Evolutionary conservation across 2,888 invertebrate genomes (phyloP).

Genomic region (Pardosa pseudoannulata): DNA sequence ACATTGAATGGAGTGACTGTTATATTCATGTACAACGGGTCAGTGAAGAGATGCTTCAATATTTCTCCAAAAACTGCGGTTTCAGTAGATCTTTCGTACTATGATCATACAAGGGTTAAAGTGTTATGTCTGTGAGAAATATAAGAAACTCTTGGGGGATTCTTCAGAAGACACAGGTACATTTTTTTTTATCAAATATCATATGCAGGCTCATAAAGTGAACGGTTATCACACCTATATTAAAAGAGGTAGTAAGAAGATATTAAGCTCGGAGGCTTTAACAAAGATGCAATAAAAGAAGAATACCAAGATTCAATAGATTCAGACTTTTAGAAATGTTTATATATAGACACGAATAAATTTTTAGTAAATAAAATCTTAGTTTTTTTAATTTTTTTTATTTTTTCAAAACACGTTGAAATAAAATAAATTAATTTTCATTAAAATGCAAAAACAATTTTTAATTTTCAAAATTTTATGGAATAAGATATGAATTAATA

Average conservation of each 20-base stretch:
- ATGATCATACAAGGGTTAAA: neutral
- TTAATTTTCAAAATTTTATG: no score
- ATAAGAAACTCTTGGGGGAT: neutral
- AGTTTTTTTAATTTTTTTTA: no score
- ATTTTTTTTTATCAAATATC: neutral
- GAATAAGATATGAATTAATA: no score
- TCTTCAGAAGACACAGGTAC: neutral
- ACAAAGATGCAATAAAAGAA: neutral
- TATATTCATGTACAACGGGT: neutral
- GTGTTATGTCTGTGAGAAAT: neutral
- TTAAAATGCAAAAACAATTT: no score
- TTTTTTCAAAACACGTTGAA: no score
- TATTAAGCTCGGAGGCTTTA: conserved; percentile 13
- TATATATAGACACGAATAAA: no score
- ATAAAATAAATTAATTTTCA: no score
- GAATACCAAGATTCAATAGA: neutral
- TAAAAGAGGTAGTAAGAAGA: conserved; percentile 8
- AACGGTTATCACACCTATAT: neutral
- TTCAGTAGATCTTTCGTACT: neutral
- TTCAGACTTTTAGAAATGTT: neutral
- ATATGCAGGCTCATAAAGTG: neutral
- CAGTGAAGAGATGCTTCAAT: neutral
- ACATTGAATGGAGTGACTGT: conserved; percentile 2
- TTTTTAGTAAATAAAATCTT: no score
- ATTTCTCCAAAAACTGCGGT: neutral